phyloP scores from a whole-genome alignment of 1,140 invertebrate genomes.

The Globodera ellingtonae region DNA sequence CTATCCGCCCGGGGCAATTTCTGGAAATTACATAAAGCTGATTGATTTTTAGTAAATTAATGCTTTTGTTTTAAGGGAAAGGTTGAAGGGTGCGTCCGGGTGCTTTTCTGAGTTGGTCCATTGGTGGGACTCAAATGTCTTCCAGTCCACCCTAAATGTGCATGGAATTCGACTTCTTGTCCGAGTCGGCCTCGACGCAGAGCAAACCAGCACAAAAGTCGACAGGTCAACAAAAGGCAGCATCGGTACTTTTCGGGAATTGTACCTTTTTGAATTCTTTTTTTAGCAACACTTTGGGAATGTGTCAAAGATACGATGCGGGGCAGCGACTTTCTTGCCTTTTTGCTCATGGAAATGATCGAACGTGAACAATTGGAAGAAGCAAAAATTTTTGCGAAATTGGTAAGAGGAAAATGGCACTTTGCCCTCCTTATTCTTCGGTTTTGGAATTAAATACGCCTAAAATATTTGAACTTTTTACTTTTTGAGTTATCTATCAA shows the following conservation, averaged over 20 bases:
- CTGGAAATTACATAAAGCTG: not conserved
- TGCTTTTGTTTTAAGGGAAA: not conserved
- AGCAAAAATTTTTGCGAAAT: slow-evolving; percentile 11
- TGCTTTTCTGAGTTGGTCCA: not conserved
- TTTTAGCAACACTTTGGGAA: slow-evolving; percentile 12
- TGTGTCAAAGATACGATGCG: not conserved
- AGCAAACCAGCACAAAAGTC: not conserved
- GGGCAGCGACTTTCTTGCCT: slow-evolving; percentile 10
- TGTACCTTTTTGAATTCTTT: not conserved
- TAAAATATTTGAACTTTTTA: not conserved
- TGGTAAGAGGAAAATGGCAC: not conserved
- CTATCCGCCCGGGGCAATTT: not conserved
- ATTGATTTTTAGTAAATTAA: not conserved
- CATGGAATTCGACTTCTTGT: not conserved
- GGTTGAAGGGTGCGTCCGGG: not conserved
- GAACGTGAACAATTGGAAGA: slow-evolving; percentile 11
- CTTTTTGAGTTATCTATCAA: slow-evolving; percentile 14
- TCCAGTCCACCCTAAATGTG: not conserved
- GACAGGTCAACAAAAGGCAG: not conserved
- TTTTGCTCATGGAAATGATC: slow-evolving; percentile 12
- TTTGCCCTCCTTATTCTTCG: too few species aligned
- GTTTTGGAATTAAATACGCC: not conserved
- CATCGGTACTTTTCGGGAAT: not conserved
- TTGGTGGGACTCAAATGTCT: not conserved
- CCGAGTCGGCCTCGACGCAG: not conserved